Evolutionary conservation across 2,113 vertebrate genomes (phyloP), one percentile per base, ranked within the genome.

Genomic region (Gallinago media): DNA sequence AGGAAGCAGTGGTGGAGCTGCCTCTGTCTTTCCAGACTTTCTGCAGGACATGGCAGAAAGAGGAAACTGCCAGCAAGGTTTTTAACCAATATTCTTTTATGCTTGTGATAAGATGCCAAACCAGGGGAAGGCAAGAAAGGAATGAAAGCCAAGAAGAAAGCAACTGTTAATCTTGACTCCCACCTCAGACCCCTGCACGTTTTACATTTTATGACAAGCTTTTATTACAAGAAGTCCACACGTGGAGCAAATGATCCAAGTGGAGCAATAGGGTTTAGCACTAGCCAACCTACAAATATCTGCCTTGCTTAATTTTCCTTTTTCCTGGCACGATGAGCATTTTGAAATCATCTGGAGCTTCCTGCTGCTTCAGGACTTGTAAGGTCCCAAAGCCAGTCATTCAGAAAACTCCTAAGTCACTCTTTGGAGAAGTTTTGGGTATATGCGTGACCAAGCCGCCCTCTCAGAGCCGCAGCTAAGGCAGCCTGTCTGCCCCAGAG

Each of bases 291-390:
- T 73, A 32, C 67, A 70, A 83, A 58, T 66, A 88, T 77, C 71
- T 72, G 68, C 52, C 59, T 75, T 86, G 36, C 61, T 97, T 86
- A 19, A 58, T 87, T 86, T 92, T n/a, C 76, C 32, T 47, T 85
- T 92, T 54, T 87, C 63, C 79, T 94, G 94, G 80, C 83, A 91
- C 7, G 0, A 47, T 52, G 77, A 94, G 42, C 61, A 68, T 61
- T 89, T 59, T 75, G 38, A 91, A 96, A 89, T 95, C 55, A 94
- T 84, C 66, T 77, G 86, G 47, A 91, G 15, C 72, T 92, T 84
- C 80, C 76, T 87, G 27, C 73, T 82, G 70, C 73, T 68, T 63
- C 73, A 96, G 61, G 76, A 81, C 56, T 67, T 74, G 55, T 0
- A 1, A 95, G 29, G 42, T 70, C 80, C 86, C 76, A 74, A 75